These are phyloP conservation scores for Tupiocoris notatus DNA, from an alignment of 2,888 invertebrate species.

Conservation along the genomic window DNA sequence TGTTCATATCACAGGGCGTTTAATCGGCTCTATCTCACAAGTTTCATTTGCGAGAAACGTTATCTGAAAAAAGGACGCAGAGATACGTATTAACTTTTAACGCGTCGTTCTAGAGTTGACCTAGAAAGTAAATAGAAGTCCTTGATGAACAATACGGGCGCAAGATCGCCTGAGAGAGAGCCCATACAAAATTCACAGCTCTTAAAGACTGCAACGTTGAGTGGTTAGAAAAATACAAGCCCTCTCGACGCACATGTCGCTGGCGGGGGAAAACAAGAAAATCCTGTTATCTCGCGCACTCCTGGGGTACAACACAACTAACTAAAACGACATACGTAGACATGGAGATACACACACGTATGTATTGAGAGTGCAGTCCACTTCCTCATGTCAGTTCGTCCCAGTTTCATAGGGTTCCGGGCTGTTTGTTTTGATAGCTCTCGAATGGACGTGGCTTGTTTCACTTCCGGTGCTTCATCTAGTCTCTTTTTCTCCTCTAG, in stretches of 20 bases:
- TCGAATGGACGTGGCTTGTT: conserved; percentile 31
- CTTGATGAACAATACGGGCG: too few relatives aligned
- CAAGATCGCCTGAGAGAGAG: too few relatives aligned
- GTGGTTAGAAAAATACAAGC: neutral
- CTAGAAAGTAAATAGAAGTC: too few relatives aligned
- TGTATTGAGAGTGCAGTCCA: neutral
- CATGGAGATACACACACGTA: neutral
- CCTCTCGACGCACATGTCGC: neutral
- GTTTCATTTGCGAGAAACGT: too few relatives aligned
- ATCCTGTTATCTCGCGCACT: conserved; percentile 11
- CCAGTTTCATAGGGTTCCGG: neutral
- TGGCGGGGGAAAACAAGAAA: conserved; percentile 11
- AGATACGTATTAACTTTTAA: too few relatives aligned
- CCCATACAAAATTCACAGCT: neutral
- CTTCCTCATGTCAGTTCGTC: neutral
- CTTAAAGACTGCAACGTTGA: neutral
- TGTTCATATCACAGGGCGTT: too few relatives aligned
- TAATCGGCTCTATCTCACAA: too few relatives aligned
- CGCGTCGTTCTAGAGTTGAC: too few relatives aligned
- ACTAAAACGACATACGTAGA: neutral
- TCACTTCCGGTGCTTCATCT: conserved; percentile 22
- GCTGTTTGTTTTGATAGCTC: conserved; percentile 29
- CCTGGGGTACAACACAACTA: neutral
- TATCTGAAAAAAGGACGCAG: too few relatives aligned
- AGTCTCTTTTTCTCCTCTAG: neutral